Evolutionary conservation across 1,140 invertebrate species (phyloP).

Genomic region (Cephus cinctus): DNA sequence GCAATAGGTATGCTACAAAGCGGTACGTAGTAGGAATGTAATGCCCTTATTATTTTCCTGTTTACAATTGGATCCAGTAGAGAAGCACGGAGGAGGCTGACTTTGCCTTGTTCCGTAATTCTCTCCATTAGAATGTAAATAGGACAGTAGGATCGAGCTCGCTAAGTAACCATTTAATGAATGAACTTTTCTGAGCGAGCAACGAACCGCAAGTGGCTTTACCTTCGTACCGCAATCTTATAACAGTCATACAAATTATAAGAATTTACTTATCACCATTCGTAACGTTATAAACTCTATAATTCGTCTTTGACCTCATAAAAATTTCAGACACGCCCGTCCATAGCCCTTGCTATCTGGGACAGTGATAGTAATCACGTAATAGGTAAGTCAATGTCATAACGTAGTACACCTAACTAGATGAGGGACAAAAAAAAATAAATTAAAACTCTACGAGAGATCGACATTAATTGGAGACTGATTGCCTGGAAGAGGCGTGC

Average conservation of each 20-base stretch:
- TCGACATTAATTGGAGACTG: slow-evolving; percentile 53
- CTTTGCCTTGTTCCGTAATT: too few species aligned
- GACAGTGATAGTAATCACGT: slow-evolving; percentile 22
- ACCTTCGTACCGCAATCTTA: slow-evolving; percentile 17
- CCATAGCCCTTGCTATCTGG: slow-evolving; percentile 42
- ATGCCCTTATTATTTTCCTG: slow-evolving; percentile 16
- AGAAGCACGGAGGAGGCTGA: too few species aligned
- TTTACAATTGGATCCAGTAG: too few species aligned
- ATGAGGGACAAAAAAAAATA: slow-evolving; percentile 41
- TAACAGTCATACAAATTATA: slow-evolving; percentile 37
- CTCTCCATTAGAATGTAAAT: too few species aligned
- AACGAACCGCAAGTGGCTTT: too few species aligned
- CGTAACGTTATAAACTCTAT: slow-evolving; percentile 39
- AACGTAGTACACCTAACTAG: slow-evolving; percentile 26
- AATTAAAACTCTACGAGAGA: slow-evolving; percentile 48
- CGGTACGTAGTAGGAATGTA: slow-evolving; percentile 21
- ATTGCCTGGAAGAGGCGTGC: slow-evolving; percentile 47
- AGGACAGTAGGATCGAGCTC: too few species aligned
- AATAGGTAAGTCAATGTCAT: slow-evolving; percentile 28
- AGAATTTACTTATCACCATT: slow-evolving; percentile 36
- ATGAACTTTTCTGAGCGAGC: too few species aligned
- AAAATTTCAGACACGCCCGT: slow-evolving; percentile 35
- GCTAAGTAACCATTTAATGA: too few species aligned
- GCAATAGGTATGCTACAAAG: slow-evolving; percentile 34
- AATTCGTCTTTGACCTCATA: slow-evolving; percentile 30